Evolutionary conservation across 2,113 vertebrate species (phyloP).

Genomic region (Albula glossodonta): DNA sequence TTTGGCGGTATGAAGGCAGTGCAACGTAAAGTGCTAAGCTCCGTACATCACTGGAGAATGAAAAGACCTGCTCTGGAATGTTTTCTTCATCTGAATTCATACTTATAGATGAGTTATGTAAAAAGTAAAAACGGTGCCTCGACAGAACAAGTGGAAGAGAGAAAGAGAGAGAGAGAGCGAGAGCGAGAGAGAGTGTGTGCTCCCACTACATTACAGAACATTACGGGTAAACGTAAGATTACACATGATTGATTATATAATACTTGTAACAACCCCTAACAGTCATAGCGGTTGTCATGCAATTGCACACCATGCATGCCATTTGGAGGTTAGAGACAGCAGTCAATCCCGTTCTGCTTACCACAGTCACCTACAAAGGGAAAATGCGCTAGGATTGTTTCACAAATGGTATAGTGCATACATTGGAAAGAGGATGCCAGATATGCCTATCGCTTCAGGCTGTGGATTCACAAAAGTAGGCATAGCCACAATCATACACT

Average conservation of each 20-base stretch:
- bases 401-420: not conserved
- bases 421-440: not conserved
- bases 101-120: not conserved
- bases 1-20: not conserved
- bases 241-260: not conserved
- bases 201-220: not conserved
- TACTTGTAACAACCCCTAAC: not conserved
- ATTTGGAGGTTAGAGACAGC: not conserved
- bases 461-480: not conserved
- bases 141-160: not conserved
- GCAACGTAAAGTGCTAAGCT: not conserved
- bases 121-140: not conserved
- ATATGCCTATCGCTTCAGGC: not conserved
- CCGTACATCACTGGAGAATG: not conserved
- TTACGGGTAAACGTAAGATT: not conserved
- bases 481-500: not conserved
- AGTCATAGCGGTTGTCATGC: not conserved
- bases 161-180: not conserved
- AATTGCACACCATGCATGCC: not conserved
- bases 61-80: not conserved
- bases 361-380: not conserved
- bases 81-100: not conserved
- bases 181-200: not conserved
- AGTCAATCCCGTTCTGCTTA: not conserved
- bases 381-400: not conserved